phyloP scores from a whole-genome alignment of 92 coral and sea anemone species.

The Diadumene lineata region DNA sequence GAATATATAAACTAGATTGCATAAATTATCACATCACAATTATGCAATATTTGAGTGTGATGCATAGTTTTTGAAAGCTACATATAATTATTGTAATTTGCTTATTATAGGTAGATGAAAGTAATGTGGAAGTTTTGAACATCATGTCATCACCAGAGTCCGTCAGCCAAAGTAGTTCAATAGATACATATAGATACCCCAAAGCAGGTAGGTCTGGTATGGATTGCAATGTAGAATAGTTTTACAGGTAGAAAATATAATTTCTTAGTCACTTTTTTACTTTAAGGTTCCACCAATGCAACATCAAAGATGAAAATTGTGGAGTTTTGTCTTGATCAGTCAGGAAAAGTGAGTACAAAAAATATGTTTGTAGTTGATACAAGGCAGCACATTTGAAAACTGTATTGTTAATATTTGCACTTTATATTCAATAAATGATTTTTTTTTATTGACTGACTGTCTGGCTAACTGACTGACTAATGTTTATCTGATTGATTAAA shows the following conservation, averaged over 20 bases:
- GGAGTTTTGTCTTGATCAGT: constrained; percentile 64
- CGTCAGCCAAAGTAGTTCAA: constrained; percentile 61
- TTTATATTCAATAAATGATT: no score
- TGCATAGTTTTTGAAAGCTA: constrained; percentile 80
- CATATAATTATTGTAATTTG: not conserved
- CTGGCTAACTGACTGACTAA: not conserved
- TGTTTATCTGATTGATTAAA: not conserved
- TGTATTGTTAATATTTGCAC: no score
- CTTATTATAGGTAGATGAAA: constrained; percentile 81
- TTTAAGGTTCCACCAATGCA: constrained; percentile 76
- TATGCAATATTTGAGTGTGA: no score
- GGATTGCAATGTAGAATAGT: no score
- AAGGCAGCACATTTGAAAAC: no score
- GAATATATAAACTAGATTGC: no score
- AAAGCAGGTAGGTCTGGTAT: constrained; percentile 67
- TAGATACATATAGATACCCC: constrained; percentile 92
- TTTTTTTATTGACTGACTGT: not conserved
- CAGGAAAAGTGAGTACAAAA: constrained; percentile 31
- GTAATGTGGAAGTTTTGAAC: constrained; percentile 84
- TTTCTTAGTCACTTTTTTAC: no score
- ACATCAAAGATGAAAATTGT: constrained; percentile 73
- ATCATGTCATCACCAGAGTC: constrained; percentile 89
- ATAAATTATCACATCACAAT: no score
- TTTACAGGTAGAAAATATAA: no score
- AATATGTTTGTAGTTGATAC: constrained; percentile 14